A percentile compares a stretch with the other conserved stretches of the same genome.
phyloP scores from a whole-genome alignment of 2,113 vertebrate genomes.

The Pleuronectes platessa region DNA sequence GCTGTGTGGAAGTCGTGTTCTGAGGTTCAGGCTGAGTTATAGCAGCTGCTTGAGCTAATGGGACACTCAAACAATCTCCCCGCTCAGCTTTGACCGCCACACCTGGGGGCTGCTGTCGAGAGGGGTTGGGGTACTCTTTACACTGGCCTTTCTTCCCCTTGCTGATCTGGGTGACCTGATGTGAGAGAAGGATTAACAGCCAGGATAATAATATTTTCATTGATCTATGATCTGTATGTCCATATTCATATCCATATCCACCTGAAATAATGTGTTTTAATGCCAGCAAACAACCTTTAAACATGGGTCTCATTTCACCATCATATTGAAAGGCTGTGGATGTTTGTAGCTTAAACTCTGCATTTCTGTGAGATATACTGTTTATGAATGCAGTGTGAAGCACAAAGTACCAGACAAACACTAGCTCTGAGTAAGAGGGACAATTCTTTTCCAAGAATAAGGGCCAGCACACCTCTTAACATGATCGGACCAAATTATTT shows the following conservation, averaged over 20 bases:
- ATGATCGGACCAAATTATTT: constrained; percentile 71
- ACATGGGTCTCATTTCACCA: neutral
- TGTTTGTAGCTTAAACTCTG: neutral
- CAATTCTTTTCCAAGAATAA: constrained; percentile 25
- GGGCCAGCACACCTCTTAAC: constrained; percentile 44
- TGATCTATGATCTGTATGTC: constrained; percentile 1
- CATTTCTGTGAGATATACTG: constrained; percentile 8
- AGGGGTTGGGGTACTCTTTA: constrained; percentile 27
- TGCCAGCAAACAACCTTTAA: constrained; percentile 2
- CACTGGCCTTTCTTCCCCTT: constrained; percentile 48
- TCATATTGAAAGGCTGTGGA: neutral
- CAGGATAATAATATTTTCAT: constrained; percentile 10
- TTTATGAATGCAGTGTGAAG: constrained; percentile 8
- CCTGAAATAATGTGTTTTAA: neutral
- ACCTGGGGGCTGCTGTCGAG: neutral
- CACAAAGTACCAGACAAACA: constrained; percentile 18
- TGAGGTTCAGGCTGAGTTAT: constrained; percentile 3
- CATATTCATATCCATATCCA: neutral
- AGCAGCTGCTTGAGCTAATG: neutral
- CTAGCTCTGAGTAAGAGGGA: constrained; percentile 16
- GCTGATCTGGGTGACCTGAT: constrained; percentile 50
- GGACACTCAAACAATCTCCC: constrained; percentile 26
- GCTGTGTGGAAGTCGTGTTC: constrained; percentile 14
- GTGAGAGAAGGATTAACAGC: constrained; percentile 32
- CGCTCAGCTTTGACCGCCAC: constrained; percentile 8